phyloP scores from a whole-genome alignment of 2,113 vertebrate species.

The Monopterus albus region DNA sequence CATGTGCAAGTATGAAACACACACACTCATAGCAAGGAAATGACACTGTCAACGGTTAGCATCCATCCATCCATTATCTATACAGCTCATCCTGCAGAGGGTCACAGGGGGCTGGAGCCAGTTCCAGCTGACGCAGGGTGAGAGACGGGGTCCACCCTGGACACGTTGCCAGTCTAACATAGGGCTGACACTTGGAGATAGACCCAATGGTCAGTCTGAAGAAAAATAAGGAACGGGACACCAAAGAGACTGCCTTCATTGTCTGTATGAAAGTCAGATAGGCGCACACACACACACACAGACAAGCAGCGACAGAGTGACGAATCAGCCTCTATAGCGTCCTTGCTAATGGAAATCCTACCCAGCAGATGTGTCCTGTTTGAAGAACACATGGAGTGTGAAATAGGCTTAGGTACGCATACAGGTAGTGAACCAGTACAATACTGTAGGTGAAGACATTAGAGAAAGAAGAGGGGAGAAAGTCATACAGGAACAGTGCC shows the following conservation, averaged over 20 bases:
- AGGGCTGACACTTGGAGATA: too few species aligned
- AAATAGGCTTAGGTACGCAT: constrained; percentile 53
- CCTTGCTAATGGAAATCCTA: constrained; percentile 65
- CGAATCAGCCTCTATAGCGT: constrained; percentile 45
- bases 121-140: too few species aligned
- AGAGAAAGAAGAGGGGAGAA: not conserved
- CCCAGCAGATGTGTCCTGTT: constrained; percentile 72
- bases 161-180: too few species aligned
- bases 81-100: too few species aligned
- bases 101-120: too few species aligned
- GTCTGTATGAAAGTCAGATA: constrained; percentile 46
- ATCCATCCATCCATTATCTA: too few species aligned
- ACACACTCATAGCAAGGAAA: constrained; percentile 1
- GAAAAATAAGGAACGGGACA: constrained; percentile 40
- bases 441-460: not conserved
- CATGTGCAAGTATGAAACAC: not conserved
- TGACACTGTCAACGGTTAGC: constrained; percentile 42
- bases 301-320: constrained; percentile 28
- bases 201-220: too few species aligned
- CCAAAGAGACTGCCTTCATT: constrained; percentile 23
- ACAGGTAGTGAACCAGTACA: constrained; percentile 43
- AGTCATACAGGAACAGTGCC: not conserved
- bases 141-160: too few species aligned
- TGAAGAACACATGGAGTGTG: constrained; percentile 54
- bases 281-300: constrained; percentile 1